Evolutionary conservation across 2,888 invertebrate genomes (phyloP).

Genomic region (Tryphoninae sp.): DNA sequence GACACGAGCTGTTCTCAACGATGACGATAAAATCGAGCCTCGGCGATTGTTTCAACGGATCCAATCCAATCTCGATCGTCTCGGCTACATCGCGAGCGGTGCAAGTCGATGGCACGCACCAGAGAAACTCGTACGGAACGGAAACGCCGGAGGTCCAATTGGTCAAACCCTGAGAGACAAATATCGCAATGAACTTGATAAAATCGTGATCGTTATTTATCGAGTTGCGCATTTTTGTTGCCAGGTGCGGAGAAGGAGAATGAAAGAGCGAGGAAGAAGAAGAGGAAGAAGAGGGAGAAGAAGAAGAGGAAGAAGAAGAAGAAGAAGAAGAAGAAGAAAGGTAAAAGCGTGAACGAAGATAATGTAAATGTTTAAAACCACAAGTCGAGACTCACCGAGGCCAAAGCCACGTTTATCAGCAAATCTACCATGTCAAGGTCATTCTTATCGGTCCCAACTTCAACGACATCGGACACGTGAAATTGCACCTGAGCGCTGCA

Average conservation of each 20-base stretch:
- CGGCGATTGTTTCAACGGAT: constrained; percentile 70
- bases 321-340: not conserved
- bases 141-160: constrained; percentile 62
- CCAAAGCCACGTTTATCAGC: constrained; percentile 68
- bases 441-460: constrained; percentile 22
- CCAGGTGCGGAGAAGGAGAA: no score
- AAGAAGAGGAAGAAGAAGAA: no score
- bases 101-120: constrained; percentile 78
- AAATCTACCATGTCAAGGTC: constrained; percentile 71
- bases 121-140: constrained; percentile 74
- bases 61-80: constrained; percentile 71
- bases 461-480: constrained; percentile 66
- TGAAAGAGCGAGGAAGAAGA: not conserved
- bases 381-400: constrained; percentile 70
- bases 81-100: constrained; percentile 71
- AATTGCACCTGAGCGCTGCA: constrained; percentile 85
- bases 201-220: no score
- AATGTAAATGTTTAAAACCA: not conserved
- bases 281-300: not conserved
- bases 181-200: not conserved
- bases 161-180: constrained; percentile 52
- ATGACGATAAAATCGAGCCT: constrained; percentile 71
- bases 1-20: constrained; percentile 71
- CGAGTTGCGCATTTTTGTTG: no score
- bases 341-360: not conserved